Conservation (phyloP, 2,797 vertebrate genomes). For the Hydrophis major region DNA sequence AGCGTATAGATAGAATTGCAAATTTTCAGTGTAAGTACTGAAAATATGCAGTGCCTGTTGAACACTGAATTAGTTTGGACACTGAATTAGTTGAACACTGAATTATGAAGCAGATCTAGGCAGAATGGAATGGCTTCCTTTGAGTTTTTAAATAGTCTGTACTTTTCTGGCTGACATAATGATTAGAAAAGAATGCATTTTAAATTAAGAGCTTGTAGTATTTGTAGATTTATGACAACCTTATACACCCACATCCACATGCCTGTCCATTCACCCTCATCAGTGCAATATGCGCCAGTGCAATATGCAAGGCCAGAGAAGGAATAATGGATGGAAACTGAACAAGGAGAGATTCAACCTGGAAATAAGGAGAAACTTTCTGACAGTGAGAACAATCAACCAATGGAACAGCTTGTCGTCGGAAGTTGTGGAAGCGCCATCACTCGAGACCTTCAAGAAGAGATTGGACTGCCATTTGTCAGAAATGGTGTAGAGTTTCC, state of each 20-base stretch:
- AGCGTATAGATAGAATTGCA: conserved; percentile 56
- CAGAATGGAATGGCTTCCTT: conserved; percentile 13
- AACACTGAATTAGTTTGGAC: not conserved
- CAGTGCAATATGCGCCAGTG: not conserved
- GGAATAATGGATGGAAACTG: no score
- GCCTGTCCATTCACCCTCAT: not conserved
- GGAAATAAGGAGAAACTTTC: no score
- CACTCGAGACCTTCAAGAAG: no score
- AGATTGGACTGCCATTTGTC: no score
- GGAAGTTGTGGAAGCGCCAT: no score
- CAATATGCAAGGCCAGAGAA: not conserved
- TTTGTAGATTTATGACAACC: not conserved
- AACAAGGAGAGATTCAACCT: no score
- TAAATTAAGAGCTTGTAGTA: not conserved
- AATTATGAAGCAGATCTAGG: conserved; percentile 10
- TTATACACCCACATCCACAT: not conserved
- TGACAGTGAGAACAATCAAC: no score
- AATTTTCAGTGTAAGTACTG: conserved; percentile 57
- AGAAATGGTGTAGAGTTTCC: no score
- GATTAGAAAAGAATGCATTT: not conserved
- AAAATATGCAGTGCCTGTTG: conserved; percentile 42
- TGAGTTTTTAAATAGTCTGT: conserved; percentile 23
- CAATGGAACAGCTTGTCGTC: no score
- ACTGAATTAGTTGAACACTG: conserved; percentile 29
- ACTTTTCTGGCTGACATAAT: not conserved